These are phyloP conservation scores for Antechinus flavipes DNA, from an alignment of 2,113 vertebrate genomes.

Conservation along the genomic window DNA sequence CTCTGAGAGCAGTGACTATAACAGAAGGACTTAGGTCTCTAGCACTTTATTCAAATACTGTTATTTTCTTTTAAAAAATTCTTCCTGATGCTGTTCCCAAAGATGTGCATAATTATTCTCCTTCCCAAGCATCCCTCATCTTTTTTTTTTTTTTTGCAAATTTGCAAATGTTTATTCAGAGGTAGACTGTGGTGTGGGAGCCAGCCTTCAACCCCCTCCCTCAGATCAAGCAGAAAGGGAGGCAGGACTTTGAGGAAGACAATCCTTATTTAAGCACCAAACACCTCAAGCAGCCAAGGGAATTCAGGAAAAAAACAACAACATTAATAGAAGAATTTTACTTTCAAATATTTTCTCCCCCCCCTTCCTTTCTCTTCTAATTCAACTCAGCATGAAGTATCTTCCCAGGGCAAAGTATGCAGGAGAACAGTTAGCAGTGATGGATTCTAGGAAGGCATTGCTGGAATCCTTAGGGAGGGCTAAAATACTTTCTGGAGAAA, in stretches of 20 bases:
- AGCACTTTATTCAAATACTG: not conserved
- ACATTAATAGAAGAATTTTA: not conserved
- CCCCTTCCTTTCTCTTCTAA: not conserved
- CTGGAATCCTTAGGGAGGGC: not conserved
- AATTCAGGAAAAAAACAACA: conserved; percentile 7
- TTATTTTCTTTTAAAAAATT: not conserved
- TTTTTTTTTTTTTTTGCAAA: not conserved
- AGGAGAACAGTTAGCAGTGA: not conserved
- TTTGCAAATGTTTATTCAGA: not conserved
- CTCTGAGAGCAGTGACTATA: not conserved
- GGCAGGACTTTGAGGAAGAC: not conserved
- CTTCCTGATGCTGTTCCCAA: not conserved
- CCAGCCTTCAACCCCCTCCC: not conserved
- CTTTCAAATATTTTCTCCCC: not conserved
- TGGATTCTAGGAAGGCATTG: not conserved
- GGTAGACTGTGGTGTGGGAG: not conserved
- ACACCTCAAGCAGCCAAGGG: not conserved
- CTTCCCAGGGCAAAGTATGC: not conserved
- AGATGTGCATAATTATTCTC: not conserved
- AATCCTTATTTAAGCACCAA: not conserved
- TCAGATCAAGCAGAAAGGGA: not conserved
- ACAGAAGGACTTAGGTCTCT: not conserved
- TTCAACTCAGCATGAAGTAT: not conserved
- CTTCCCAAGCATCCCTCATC: not conserved
- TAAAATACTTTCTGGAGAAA: not conserved